Percentiles rank a stretch among this genome's conserved stretches.
Evolutionary conservation across 2,797 vertebrate genomes (phyloP).

Genomic region (Pteropus rufus): DNA sequence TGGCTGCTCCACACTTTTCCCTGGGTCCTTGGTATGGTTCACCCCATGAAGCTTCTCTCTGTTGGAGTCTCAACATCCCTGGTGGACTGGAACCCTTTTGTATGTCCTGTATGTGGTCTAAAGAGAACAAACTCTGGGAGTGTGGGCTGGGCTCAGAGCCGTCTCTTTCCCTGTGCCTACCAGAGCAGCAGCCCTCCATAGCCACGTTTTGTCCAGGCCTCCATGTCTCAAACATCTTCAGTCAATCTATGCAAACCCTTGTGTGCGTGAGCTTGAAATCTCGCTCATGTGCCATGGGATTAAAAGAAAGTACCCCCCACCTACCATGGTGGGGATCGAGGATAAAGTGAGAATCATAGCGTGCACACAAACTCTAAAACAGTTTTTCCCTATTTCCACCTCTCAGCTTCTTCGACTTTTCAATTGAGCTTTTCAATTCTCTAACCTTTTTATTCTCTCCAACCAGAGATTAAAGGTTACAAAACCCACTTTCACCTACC

Average conservation of each 20-base stretch:
- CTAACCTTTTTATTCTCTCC: background rate
- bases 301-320: background rate
- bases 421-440: background rate
- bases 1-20: background rate
- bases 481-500: background rate
- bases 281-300: background rate
- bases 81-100: background rate
- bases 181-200: background rate
- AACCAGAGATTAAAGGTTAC: background rate
- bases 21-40: background rate
- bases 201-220: background rate
- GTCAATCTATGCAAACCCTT: background rate
- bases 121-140: background rate
- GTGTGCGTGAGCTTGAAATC: background rate
- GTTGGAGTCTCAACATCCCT: background rate
- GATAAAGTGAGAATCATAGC: background rate
- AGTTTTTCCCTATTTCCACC: background rate
- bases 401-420: background rate
- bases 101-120: background rate
- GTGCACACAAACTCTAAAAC: background rate
- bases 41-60: background rate
- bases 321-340: rapidly evolving
- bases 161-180: background rate
- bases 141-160: background rate
- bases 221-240: background rate